Conservation (phyloP, 1,140 invertebrate species). For the Drosophila erecta region DNA sequence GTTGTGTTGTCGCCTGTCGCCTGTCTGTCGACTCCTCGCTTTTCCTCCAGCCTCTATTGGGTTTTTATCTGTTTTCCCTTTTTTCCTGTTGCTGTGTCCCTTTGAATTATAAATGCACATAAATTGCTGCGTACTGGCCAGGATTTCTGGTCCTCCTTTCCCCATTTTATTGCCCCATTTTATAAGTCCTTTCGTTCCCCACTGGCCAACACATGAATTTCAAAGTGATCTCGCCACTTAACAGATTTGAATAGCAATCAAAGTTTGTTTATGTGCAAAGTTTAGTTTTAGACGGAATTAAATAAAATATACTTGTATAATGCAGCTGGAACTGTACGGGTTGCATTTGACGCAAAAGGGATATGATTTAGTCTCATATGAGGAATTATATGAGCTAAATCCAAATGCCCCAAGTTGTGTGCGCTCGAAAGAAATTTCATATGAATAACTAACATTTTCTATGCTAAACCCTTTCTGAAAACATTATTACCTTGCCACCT, state of each 20-base stretch:
- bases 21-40: constrained; percentile 25
- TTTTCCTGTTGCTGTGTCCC: constrained; percentile 43
- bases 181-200: constrained; percentile 4
- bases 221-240: constrained; percentile 71
- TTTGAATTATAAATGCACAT: constrained; percentile 82
- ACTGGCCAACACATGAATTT: constrained; percentile 72
- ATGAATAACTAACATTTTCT: background rate
- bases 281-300: constrained; percentile 16
- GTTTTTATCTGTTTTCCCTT: constrained; percentile 11
- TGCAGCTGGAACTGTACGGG: background rate
- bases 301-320: background rate
- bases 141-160: constrained; percentile 29
- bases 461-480: background rate
- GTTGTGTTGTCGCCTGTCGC: constrained; percentile 66
- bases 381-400: background rate
- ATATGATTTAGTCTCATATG: background rate
- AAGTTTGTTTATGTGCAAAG: constrained; percentile 54
- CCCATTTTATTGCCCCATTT: constrained; percentile 1
- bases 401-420: background rate
- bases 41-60: constrained; percentile 7
- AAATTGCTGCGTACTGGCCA: constrained; percentile 66
- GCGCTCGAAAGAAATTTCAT: background rate
- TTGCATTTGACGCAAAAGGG: background rate
- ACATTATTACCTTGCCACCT: background rate
- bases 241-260: constrained; percentile 69